A percentile compares a stretch with the other conserved stretches of the same genome.
Evolutionary conservation across 2,888 invertebrate genomes (phyloP).

Genomic region (Argyresthia albistria): DNA sequence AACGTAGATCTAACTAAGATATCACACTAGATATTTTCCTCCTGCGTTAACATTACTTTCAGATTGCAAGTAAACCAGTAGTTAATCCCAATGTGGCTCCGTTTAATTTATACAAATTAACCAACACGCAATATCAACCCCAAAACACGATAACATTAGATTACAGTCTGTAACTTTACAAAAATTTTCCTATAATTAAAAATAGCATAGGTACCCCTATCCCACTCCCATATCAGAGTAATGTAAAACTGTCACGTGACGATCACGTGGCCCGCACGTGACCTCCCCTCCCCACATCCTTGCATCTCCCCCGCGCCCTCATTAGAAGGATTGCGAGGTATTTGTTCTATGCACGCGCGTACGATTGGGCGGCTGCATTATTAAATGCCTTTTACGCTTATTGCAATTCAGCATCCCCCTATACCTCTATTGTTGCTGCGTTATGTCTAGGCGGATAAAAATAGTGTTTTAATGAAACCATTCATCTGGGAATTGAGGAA

Average conservation of each 20-base stretch:
- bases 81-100: not conserved
- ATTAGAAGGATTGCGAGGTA: conserved; percentile 62
- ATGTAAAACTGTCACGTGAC: conserved; percentile 54
- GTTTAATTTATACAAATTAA: not conserved
- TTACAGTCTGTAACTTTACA: not conserved
- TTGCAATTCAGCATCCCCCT: conserved; percentile 52
- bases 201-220: conserved; percentile 25
- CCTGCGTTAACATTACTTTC: too few species aligned
- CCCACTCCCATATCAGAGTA: conserved; percentile 28
- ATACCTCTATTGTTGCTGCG: conserved; percentile 17
- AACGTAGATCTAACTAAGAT: too few species aligned
- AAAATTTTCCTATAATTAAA: conserved; percentile 3
- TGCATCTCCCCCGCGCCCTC: conserved; percentile 37
- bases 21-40: too few species aligned
- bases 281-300: conserved; percentile 16
- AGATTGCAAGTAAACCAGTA: not conserved
- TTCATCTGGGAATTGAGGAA: not conserved
- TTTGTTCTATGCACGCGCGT: conserved; percentile 57
- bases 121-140: not conserved
- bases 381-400: conserved; percentile 72
- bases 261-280: conserved; percentile 39
- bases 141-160: not conserved
- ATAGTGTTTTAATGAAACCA: not conserved
- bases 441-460: not conserved
- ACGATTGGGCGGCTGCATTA: conserved; percentile 66